Base-by-base conservation (phyloP, 2,888 invertebrate species). In the Eledone cirrhosa region DNA sequence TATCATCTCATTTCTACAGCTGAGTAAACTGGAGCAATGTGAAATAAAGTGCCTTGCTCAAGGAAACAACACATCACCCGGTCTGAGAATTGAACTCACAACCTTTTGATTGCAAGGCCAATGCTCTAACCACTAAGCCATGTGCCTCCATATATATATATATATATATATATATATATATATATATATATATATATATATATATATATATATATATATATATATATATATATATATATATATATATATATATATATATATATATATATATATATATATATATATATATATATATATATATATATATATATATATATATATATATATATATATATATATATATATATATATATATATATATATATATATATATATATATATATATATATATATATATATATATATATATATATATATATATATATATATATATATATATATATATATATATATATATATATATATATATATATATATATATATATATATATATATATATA, bases 161-260 rank as follows among this genome's bases (percentile, higher is more conserved):
- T 53, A 53, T 53, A 53, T 53, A 53, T 53, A 53, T 53, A 53
- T 53, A 53, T 53, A 53, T 53, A 53, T 53, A 53, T 53, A 53
- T 53, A 53, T 53, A 53, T 53, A 53, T 53, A 53, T 53, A 53
- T 53, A 53, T 53, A 53, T 53, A 53, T 53, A 53, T 53, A 53
- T 53, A 53, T 53, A 53, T 53, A 53, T 53, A 53, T 53, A 53
- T 53, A 53, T 53, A 53, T 53, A 22, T 53, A 53, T 53, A 53
- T 3, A 2, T 53, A 3, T 3, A 2, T 53, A 5, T 53, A 53
- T 53, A 53, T 53, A 53, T 53, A 53, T 53, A 53, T 53, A 53
- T 53, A 53, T 53, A 53, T 53, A 53, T 53, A 53, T 53, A 53
- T 53, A 3, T 53, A 53, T 53, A 53, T 53, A 53, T 53, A 53